Base-by-base conservation (phyloP, 1,140 invertebrate species). In the Zaprionus davidi region DNA sequence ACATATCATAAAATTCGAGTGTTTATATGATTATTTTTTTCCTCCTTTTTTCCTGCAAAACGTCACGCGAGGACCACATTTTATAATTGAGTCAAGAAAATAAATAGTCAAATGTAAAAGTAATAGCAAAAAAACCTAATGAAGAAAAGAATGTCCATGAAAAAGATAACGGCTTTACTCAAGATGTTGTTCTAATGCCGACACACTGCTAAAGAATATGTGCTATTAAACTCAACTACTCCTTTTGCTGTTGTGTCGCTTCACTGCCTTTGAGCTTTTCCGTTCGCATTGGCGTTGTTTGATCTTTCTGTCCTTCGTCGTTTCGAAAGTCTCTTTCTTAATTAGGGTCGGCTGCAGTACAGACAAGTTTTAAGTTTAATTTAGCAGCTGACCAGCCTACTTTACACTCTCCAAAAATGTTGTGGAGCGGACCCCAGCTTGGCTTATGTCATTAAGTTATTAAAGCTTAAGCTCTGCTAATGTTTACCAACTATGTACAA, bases 11-110 rank as follows among this genome's bases (percentile, higher is more conserved):
- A 34, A 34, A 34, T 34, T 11, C 9, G 3, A 34, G 31, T 11
- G 11, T 9, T 34, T 9, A 31, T 31, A 31, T 31, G 31, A 31
- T 3, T 11, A 2, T 9, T 31, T 3, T 11, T 3, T n/a, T 20
- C n/a, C 5, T 46, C 41, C n/a, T 46, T 41, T 6, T 7, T 11
- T 5, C 15, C 49, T 44, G 56, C 70, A 74, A 41, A 69, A 65
- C 63, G 64, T 41, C 67, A 64, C 24, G 56, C 57, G 38, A 34
- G 26, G n/a, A 66, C 71, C 20, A 65, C 58, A 81, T 62, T 91
- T 91, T 90, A 85, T 91, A 91, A 91, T 91, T 91, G 91, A 91
- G 88, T 91, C 88, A 91, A 74, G 73, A 70, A 64, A 73, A 26
- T 69, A 46, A 64, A 53, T 12, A 41, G 55, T n/a, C 11, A 76